Conservation (phyloP, 2,888 invertebrate genomes). For the Trimorus sp. region DNA sequence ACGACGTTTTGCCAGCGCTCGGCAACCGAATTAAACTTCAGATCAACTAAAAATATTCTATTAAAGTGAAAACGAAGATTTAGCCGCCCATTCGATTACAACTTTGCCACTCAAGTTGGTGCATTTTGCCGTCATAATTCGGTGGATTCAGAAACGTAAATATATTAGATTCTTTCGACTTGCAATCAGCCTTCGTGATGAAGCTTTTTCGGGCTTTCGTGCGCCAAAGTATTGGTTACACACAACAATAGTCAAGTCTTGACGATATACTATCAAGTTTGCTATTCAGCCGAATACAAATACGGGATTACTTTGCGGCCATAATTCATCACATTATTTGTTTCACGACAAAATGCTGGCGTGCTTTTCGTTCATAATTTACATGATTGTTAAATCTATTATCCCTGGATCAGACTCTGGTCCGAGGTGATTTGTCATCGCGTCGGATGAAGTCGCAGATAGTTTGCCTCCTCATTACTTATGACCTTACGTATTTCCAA, state of each 20-base stretch:
- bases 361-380: constrained; percentile 37
- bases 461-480: constrained; percentile 52
- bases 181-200: too few relatives aligned
- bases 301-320: constrained; percentile 3
- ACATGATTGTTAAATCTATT: constrained; percentile 45
- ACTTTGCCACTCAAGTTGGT: constrained; percentile 23
- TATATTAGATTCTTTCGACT: neutral
- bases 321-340: constrained; percentile 40
- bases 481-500: constrained; percentile 50
- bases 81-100: constrained; percentile 37
- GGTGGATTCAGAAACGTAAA: constrained; percentile 11
- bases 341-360: constrained; percentile 24
- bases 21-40: constrained; percentile 22
- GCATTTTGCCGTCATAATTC: constrained; percentile 15
- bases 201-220: too few relatives aligned
- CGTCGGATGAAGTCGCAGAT: constrained; percentile 39
- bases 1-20: constrained; percentile 23
- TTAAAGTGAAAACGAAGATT: constrained; percentile 22
- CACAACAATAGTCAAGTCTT: neutral
- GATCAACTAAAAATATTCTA: constrained; percentile 41
- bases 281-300: neutral
- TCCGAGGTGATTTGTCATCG: constrained; percentile 48
- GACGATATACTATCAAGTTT: neutral
- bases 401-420: constrained; percentile 26
- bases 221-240: too few relatives aligned